Evolutionary conservation across 2,113 vertebrate genomes (phyloP), one percentile per base, ranked within the genome.

Genomic region (Saguinus imperator): DNA sequence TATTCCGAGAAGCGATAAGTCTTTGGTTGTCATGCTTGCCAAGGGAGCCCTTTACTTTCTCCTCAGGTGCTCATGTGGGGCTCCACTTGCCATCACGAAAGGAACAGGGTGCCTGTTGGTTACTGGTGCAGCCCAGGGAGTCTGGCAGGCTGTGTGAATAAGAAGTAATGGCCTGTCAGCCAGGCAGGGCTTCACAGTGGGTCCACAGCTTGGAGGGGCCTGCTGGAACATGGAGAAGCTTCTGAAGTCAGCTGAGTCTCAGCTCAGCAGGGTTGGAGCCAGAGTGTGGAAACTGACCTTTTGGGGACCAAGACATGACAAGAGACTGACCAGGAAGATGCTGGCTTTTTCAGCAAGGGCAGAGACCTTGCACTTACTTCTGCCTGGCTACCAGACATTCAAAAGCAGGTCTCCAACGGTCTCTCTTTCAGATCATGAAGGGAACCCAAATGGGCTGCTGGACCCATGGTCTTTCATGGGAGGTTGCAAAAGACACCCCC

Each of bases 11-110:
- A 96, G 92, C 58, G 96, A 81, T 87, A 45, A 83, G 35, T 68
- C 57, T 1, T 13, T 85, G 86, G 21, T 85, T 86, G 68, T 52
- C 70, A 52, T 77, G 89, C 90, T 93, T 96, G 93, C 87, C 79
- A 75, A 87, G 86, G 52, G 96, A 96, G 96, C 96, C 83, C 40
- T 96, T 97, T 95, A 97, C 97, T 96, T 97, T 95, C 93, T 96
- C 96, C 91, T 95, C 92, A 25, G 94, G 97, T 98, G 93, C 88
- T 97, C 97, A 81, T 96, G 96, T 96, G 97, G 97, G 96, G 98
- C 95, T 96, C 97, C 85, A 81, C 88, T 94, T 57, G 81, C 96
- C 80, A 1, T 76, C 89, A 92, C 48, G 91, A 97, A 96, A 93
- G 94, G 94, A 89, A 87, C 93, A 43, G 92, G 96, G 57, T 58